Percentiles rank a stretch among this genome's conserved stretches.
These are phyloP conservation scores for Chaetops frenatus DNA, from an alignment of 2,113 vertebrate species.

Conservation along the genomic window DNA sequence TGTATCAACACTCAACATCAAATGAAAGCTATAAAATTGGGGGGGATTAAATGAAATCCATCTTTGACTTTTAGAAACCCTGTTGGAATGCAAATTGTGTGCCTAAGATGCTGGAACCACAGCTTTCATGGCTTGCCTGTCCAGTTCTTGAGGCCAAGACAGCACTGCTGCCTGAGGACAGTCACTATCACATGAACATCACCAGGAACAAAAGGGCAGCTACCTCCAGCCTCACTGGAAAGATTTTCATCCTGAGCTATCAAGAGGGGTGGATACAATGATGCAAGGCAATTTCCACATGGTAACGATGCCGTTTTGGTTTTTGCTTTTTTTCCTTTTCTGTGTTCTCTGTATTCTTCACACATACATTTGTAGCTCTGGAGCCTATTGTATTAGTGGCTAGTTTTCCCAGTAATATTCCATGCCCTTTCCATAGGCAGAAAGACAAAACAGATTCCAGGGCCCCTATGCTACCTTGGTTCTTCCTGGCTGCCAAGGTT, in stretches of 20 bases:
- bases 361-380: neutral
- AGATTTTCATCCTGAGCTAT: neutral
- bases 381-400: neutral
- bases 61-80: neutral
- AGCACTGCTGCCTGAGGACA: neutral
- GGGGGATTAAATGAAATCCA: neutral
- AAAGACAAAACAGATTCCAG: neutral
- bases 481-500: neutral
- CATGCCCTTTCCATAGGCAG: neutral
- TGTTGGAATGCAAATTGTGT: accelerated
- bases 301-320: neutral
- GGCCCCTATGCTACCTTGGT: no score
- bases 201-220: neutral
- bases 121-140: neutral
- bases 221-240: neutral
- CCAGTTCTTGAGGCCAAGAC: neutral
- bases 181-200: neutral
- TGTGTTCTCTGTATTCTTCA: neutral
- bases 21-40: neutral
- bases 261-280: neutral
- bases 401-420: neutral
- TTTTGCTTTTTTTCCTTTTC: neutral
- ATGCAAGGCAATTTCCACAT: neutral
- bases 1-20: neutral
- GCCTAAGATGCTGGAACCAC: neutral